Conservation (phyloP, 1,140 invertebrate species). For the Spodoptera litura region DNA sequence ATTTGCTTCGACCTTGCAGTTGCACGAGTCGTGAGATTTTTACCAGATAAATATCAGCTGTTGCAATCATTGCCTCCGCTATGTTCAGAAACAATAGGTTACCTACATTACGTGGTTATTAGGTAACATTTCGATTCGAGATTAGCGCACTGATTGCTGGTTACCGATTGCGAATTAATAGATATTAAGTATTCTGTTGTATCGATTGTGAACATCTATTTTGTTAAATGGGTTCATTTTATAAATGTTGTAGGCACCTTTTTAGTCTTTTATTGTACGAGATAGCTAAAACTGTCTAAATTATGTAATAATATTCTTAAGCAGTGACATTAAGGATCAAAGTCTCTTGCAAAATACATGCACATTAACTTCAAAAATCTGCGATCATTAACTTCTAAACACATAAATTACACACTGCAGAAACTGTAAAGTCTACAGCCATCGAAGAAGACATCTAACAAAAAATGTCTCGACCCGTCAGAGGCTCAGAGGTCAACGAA, state of each 20-base stretch:
- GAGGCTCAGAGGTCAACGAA: conserved; percentile 19
- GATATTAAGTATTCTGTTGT: not conserved
- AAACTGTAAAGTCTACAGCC: not conserved
- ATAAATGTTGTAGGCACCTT: too few relatives aligned
- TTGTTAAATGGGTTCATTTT: too few relatives aligned
- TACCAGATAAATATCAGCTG: conserved; percentile 4
- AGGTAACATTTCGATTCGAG: conserved; percentile 18
- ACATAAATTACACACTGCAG: too few relatives aligned
- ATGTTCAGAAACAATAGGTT: not conserved
- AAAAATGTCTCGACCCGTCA: conserved; percentile 5
- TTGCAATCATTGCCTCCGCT: conserved; percentile 15
- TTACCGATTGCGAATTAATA: not conserved
- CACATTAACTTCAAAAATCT: too few relatives aligned
- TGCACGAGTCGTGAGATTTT: conserved; percentile 28
- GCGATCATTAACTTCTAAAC: too few relatives aligned
- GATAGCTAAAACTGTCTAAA: too few relatives aligned
- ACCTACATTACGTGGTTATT: not conserved
- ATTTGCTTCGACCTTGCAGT: conserved; percentile 45
- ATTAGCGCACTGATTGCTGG: conserved; percentile 1
- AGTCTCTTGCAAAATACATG: too few relatives aligned
- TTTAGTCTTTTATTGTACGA: too few relatives aligned
- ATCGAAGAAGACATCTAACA: not conserved
- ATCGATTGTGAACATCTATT: too few relatives aligned
- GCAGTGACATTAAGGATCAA: too few relatives aligned
- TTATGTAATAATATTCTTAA: too few relatives aligned